A percentile compares a stretch with the other conserved stretches of the same genome.
phyloP scores from a whole-genome alignment of 2,797 vertebrate species.

The Malurus splendens region DNA sequence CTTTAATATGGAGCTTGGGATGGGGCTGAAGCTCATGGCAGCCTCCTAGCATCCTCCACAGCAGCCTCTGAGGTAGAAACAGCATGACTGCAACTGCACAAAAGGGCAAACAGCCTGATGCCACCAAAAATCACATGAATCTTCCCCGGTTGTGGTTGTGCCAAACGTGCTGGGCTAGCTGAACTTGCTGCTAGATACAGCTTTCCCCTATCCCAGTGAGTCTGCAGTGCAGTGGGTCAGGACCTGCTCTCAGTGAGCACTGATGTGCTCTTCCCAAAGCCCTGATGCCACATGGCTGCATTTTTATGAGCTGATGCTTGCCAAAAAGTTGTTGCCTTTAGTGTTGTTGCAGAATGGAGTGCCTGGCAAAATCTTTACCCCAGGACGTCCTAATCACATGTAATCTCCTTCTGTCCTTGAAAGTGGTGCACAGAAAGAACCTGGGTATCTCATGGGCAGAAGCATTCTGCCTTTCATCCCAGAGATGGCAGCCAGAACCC shows the following conservation, averaged over 20 bases:
- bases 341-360: not conserved
- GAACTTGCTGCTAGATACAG: not conserved
- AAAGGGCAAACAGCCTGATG: not conserved
- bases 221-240: not conserved
- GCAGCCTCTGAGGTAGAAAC: not conserved
- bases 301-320: not conserved
- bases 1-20: not conserved
- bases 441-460: not conserved
- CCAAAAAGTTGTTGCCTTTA: not conserved
- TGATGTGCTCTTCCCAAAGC: not conserved
- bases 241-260: rapidly evolving
- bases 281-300: not conserved
- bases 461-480: not conserved
- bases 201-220: not conserved
- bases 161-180: not conserved
- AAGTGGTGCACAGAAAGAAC: not conserved
- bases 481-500: not conserved
- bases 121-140: rapidly evolving
- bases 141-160: not conserved
- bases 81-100: not conserved
- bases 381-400: not conserved
- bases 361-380: not conserved
- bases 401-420: not conserved
- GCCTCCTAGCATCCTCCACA: not conserved
- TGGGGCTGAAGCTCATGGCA: not conserved